Percentiles rank a stretch among this genome's conserved stretches.
phyloP scores from a whole-genome alignment of 2,797 vertebrate genomes.

The Anisognathus igniventris region DNA sequence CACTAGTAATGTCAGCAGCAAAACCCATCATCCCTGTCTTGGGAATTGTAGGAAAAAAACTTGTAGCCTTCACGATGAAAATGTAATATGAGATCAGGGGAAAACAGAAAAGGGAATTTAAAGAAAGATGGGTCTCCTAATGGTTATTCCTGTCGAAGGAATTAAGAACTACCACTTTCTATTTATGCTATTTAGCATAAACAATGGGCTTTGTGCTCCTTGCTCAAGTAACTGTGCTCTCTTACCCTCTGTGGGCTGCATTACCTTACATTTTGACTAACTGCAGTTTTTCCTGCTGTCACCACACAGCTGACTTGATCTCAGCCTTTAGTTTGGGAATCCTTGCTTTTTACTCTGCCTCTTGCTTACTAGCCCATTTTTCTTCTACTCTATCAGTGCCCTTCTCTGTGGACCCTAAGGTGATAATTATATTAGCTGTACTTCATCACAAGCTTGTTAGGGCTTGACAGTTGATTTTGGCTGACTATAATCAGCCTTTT shows the following conservation, averaged over 20 bases:
- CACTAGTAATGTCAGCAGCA: neutral
- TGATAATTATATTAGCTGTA: slow-evolving; percentile 59
- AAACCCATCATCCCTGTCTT: neutral
- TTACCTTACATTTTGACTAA: neutral
- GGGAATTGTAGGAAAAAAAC: neutral
- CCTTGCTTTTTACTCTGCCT: slow-evolving; percentile 18
- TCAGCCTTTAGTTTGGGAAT: slow-evolving; percentile 1
- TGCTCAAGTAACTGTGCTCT: neutral
- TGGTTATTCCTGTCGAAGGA: neutral
- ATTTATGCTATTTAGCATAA: neutral
- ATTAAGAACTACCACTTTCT: neutral
- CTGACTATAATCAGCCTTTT: slow-evolving; percentile 53
- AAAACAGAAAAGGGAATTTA: neutral
- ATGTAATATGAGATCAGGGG: neutral
- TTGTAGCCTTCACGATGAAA: neutral
- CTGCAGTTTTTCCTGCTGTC: neutral
- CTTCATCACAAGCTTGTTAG: slow-evolving; percentile 61
- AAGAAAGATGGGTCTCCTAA: neutral
- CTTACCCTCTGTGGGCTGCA: neutral
- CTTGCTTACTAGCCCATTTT: slow-evolving; percentile 33
- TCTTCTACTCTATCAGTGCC: slow-evolving; percentile 31
- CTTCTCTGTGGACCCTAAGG: slow-evolving; percentile 39
- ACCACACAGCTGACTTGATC: neutral
- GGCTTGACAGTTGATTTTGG: slow-evolving; percentile 54
- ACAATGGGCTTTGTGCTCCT: neutral